phyloP scores from a whole-genome alignment of 2,888 invertebrate genomes.

The Ephialtes manifestator region DNA sequence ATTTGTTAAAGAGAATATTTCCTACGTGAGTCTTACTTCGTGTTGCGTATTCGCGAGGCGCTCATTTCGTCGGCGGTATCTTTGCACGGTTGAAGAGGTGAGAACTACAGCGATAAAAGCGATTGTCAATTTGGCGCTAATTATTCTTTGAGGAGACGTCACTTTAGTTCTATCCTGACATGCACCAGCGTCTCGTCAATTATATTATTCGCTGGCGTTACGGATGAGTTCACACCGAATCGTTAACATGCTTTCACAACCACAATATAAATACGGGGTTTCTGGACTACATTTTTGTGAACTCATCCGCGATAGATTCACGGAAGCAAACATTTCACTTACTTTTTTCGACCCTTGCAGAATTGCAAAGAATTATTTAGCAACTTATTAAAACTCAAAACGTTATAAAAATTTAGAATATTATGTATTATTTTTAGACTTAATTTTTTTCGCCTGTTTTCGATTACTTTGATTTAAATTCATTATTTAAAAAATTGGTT shows the following conservation, averaged over 20 bases:
- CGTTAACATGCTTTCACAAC: slow-evolving; percentile 57
- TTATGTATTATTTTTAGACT: not conserved
- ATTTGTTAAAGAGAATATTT: slow-evolving; percentile 74
- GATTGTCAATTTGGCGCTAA: slow-evolving; percentile 1
- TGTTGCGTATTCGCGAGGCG: slow-evolving; percentile 19
- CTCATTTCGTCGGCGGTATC: slow-evolving; percentile 2
- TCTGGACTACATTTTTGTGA: slow-evolving; percentile 30
- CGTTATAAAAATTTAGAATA: not conserved
- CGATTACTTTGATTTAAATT: not conserved
- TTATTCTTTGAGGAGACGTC: not conserved
- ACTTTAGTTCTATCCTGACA: slow-evolving; percentile 14
- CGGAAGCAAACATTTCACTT: slow-evolving; percentile 12
- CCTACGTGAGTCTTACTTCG: slow-evolving; percentile 56
- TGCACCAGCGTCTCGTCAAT: slow-evolving; percentile 43
- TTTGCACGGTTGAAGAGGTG: slow-evolving; percentile 3
- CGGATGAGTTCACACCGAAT: slow-evolving; percentile 49
- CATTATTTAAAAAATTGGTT: not conserved
- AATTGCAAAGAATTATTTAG: not conserved
- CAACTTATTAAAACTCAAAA: not conserved
- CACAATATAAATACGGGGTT: slow-evolving; percentile 34
- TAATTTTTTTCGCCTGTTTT: not conserved
- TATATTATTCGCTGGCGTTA: slow-evolving; percentile 35
- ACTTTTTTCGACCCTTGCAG: slow-evolving; percentile 15
- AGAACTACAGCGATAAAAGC: not conserved
- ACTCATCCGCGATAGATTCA: slow-evolving; percentile 10